phyloP scores from a whole-genome alignment of 2,888 invertebrate species.

The Pteria penguin region DNA sequence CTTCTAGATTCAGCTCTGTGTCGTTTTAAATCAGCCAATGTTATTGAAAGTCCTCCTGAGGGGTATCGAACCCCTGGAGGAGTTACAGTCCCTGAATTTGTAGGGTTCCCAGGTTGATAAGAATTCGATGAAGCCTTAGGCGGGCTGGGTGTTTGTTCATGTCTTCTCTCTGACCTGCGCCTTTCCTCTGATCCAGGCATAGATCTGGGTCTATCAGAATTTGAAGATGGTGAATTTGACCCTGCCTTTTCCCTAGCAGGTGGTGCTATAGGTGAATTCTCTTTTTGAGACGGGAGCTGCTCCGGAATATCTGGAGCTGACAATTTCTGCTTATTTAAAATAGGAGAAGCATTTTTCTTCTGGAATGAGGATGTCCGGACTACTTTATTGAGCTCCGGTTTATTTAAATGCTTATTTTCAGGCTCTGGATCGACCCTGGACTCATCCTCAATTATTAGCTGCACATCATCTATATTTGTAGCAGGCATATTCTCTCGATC shows the following conservation, averaged over 20 bases:
- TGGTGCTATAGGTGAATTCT: slow-evolving; percentile 11
- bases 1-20: slow-evolving; percentile 83
- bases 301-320: not conserved
- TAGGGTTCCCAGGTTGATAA: slow-evolving; percentile 13
- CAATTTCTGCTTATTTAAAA: not conserved
- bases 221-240: not conserved
- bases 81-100: slow-evolving; percentile 13
- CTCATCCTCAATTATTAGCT: slow-evolving; percentile 82
- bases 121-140: slow-evolving; percentile 1
- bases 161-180: slow-evolving; percentile 3
- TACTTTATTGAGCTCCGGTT: not conserved
- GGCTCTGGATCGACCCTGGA: slow-evolving; percentile 24
- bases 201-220: not conserved
- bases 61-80: slow-evolving; percentile 84
- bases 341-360: not conserved
- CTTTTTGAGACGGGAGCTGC: slow-evolving; percentile 17
- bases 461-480: slow-evolving; percentile 76
- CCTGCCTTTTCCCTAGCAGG: not conserved
- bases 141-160: slow-evolving; percentile 15
- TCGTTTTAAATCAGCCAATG: slow-evolving; percentile 95
- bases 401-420: not conserved
- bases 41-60: slow-evolving; percentile 82
- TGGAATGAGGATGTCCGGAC: not conserved
- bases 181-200: slow-evolving; percentile 1
- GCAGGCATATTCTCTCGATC: slow-evolving; percentile 69